Conservation (phyloP, 2,888 invertebrate species). For the Aspidiotus rigidus region DNA sequence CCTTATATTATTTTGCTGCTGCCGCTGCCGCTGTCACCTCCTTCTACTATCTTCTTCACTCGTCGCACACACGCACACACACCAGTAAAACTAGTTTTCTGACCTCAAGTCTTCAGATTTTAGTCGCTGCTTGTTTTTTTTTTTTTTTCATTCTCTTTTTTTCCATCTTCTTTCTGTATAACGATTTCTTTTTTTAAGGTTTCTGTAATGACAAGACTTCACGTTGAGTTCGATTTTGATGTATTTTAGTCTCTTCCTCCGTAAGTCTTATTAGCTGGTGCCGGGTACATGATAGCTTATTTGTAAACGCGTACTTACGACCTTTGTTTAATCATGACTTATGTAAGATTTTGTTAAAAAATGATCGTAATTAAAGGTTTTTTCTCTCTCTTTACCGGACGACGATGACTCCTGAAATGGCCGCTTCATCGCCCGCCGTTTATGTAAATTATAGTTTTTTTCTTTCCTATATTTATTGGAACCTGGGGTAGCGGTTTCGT, state of each 20-base stretch:
- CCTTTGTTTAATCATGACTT: too few species aligned
- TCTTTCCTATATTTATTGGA: too few species aligned
- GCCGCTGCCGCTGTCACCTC: not conserved
- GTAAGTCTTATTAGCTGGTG: conserved; percentile 1
- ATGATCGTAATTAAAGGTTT: too few species aligned
- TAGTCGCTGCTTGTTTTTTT: conserved; percentile 6
- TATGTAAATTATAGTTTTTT: too few species aligned
- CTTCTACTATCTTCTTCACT: not conserved
- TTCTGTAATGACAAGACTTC: conserved; percentile 13
- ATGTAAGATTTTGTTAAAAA: too few species aligned
- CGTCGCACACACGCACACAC: conserved; percentile 5
- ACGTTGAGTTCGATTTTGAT: conserved; percentile 6
- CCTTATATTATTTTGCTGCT: too few species aligned
- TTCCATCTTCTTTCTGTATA: not conserved
- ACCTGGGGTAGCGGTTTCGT: too few species aligned
- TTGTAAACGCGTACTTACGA: too few species aligned
- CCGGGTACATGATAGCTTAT: too few species aligned
- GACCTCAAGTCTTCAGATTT: conserved; percentile 21
- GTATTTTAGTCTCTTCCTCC: not conserved
- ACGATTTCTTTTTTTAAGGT: not conserved
- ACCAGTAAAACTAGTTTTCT: conserved; percentile 28
- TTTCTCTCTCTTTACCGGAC: too few species aligned
- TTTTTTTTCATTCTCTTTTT: not conserved
- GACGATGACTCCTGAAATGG: too few species aligned
- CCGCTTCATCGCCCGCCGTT: too few species aligned